Conservation (phyloP, 1,140 invertebrate genomes). For the Pseudomyrmex gracilis region DNA sequence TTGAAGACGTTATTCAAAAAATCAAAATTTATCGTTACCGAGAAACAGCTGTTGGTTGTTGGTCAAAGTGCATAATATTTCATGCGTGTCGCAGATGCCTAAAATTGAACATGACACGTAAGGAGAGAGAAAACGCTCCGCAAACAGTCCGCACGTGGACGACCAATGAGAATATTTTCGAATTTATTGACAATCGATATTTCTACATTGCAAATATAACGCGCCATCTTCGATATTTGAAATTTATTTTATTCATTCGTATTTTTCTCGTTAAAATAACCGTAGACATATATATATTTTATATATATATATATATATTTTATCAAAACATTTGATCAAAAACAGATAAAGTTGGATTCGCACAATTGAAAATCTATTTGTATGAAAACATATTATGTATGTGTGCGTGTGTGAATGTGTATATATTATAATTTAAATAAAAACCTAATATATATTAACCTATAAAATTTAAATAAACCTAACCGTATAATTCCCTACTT, state of each 20-base stretch:
- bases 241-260: slow-evolving; percentile 3
- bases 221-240: background rate
- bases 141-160: background rate
- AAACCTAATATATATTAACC: too few species aligned
- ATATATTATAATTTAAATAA: too few species aligned
- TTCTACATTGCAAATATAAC: slow-evolving; percentile 3
- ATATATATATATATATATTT: too few species aligned
- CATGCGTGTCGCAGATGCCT: background rate
- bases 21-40: background rate
- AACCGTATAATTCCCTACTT: too few species aligned
- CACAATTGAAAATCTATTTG: too few species aligned
- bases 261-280: background rate
- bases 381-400: too few species aligned
- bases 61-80: background rate
- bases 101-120: slow-evolving; percentile 27
- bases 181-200: slow-evolving; percentile 23
- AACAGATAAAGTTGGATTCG: too few species aligned
- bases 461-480: too few species aligned
- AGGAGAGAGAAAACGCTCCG: background rate
- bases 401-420: too few species aligned
- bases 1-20: background rate
- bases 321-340: too few species aligned
- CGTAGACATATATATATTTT: background rate
- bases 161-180: background rate
- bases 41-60: background rate